These are phyloP conservation scores for Mythimna vitellina DNA, from an alignment of 2,888 invertebrate species.

Conservation along the genomic window DNA sequence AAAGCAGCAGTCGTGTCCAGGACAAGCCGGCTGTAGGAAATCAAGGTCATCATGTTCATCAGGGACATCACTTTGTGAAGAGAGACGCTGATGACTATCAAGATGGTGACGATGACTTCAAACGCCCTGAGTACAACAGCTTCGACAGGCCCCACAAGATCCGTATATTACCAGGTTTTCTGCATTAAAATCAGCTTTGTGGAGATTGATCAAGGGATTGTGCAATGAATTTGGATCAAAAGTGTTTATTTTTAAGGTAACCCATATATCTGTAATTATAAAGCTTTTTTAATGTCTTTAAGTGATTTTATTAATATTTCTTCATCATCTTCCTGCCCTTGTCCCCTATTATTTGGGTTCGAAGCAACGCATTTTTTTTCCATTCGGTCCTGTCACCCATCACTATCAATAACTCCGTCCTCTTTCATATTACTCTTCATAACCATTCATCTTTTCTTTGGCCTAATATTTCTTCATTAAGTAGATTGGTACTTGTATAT, in stretches of 20 bases:
- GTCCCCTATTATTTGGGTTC: no score
- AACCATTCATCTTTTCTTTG: no score
- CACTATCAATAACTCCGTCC: no score
- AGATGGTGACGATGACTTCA: conserved; percentile 65
- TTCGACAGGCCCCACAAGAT: conserved; percentile 80
- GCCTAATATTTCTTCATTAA: not conserved
- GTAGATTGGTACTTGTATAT: not conserved
- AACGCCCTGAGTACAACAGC: conserved; percentile 57
- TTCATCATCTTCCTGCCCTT: no score
- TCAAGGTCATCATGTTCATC: conserved; percentile 22
- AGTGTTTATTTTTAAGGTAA: conserved; percentile 2
- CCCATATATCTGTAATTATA: conserved; percentile 34
- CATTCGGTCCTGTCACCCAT: no score
- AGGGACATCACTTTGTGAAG: conserved; percentile 74
- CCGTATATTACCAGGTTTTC: conserved; percentile 78
- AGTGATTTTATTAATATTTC: not conserved
- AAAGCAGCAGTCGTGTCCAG: conserved; percentile 36
- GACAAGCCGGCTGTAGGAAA: not conserved
- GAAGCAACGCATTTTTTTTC: no score
- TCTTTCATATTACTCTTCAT: no score
- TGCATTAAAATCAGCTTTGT: conserved; percentile 70
- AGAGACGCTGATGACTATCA: conserved; percentile 76
- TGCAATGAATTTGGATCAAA: conserved; percentile 32
- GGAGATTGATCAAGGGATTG: conserved; percentile 24
- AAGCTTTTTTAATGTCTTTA: conserved; percentile 15